These are phyloP conservation scores for Lemur catta DNA, from an alignment of 2,797 vertebrate species.

Conservation along the genomic window DNA sequence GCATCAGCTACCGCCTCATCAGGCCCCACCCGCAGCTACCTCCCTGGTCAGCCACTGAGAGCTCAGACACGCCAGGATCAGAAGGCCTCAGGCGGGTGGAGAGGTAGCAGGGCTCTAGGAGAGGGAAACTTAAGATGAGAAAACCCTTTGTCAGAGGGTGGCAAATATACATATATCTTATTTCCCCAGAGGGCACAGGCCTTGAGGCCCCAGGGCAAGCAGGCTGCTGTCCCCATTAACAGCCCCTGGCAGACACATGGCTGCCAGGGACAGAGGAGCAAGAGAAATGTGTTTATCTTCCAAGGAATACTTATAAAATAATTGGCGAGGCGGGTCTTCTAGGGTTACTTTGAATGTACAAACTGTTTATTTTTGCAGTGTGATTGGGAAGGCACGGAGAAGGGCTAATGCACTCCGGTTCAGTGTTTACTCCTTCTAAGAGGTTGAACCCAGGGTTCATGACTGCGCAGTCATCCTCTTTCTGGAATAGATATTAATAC, in stretches of 20 bases:
- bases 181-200: background rate
- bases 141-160: background rate
- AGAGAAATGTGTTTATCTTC: constrained; percentile 39
- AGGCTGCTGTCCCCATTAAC: background rate
- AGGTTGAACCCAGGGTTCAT: constrained; percentile 18
- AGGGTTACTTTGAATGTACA: constrained; percentile 63
- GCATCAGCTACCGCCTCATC: no score
- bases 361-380: constrained; percentile 72
- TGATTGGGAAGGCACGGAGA: constrained; percentile 55
- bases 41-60: no score
- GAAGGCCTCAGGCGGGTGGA: background rate
- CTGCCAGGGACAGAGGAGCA: background rate
- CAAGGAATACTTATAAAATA: constrained; percentile 67
- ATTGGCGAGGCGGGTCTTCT: constrained; percentile 52
- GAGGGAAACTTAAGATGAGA: background rate
- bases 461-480: constrained; percentile 11
- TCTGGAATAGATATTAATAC: constrained; percentile 14
- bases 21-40: background rate
- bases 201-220: background rate
- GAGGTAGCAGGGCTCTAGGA: background rate
- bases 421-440: constrained; percentile 57
- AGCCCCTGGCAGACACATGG: background rate
- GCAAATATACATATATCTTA: background rate
- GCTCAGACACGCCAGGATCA: background rate
- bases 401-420: constrained; percentile 66